Percentiles rank a stretch among this genome's conserved stretches.
These are phyloP conservation scores for Calliphora vicina DNA, from an alignment of 1,140 invertebrate genomes.

Conservation along the genomic window DNA sequence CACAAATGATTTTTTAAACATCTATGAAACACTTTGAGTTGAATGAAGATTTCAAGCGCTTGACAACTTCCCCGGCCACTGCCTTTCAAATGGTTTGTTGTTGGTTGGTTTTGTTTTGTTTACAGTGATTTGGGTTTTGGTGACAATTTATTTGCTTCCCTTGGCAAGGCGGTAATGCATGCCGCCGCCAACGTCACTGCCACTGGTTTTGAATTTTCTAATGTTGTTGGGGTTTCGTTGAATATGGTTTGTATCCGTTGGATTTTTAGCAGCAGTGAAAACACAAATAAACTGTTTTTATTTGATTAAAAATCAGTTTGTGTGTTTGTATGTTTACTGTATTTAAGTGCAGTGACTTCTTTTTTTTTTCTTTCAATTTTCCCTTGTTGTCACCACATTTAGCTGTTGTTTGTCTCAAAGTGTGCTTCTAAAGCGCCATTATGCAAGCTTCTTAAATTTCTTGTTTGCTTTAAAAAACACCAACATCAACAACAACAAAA, in stretches of 20 bases:
- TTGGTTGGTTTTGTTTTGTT: not conserved
- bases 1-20: no score
- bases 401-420: not conserved
- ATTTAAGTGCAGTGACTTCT: constrained; percentile 13
- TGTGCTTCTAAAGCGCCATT: not conserved
- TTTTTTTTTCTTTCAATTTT: not conserved
- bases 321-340: not conserved
- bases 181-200: not conserved
- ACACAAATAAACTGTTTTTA: not conserved
- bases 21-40: no score
- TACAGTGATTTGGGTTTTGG: not conserved
- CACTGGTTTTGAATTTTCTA: not conserved
- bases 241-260: constrained; percentile 1
- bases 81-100: no score
- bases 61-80: not conserved
- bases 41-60: not conserved
- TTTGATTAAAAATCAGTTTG: not conserved
- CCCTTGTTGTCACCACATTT: not conserved
- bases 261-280: not conserved
- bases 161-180: not conserved
- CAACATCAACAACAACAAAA: not conserved
- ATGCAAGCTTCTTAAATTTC: constrained; percentile 13
- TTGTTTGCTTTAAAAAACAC: not conserved
- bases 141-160: constrained; percentile 14
- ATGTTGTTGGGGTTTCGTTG: not conserved